Evolutionary conservation across 2,113 vertebrate genomes (phyloP).

Genomic region (Acrocephalus kingi): DNA sequence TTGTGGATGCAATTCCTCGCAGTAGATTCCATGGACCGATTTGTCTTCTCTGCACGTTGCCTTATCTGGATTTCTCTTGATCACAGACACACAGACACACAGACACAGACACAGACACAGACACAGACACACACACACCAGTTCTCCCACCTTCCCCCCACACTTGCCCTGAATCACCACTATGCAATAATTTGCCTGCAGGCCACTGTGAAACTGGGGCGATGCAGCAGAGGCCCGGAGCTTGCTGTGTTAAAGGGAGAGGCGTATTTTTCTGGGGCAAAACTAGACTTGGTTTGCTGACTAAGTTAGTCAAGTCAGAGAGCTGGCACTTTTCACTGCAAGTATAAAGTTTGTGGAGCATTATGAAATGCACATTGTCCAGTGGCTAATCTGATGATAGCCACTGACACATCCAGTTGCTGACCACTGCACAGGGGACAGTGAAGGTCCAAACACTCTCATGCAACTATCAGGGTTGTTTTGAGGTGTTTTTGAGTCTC

Average conservation of each 20-base stretch:
- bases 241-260: neutral
- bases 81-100: neutral
- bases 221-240: accelerated
- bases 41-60: neutral
- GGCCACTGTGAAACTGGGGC: neutral
- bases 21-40: neutral
- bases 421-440: neutral
- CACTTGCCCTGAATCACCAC: neutral
- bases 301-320: neutral
- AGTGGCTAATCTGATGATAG: neutral
- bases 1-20: neutral
- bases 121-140: neutral
- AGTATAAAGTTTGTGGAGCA: neutral
- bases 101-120: too few species aligned
- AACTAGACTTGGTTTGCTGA: neutral
- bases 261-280: neutral
- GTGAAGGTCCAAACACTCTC: accelerated
- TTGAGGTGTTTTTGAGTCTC: neutral
- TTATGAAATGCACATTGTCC: neutral
- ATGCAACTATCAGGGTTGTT: neutral
- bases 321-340: neutral
- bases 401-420: neutral
- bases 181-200: neutral
- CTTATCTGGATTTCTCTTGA: neutral
- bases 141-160: neutral